Conservation (phyloP, 2,113 vertebrate species). For the Chloroceryle aenea region DNA sequence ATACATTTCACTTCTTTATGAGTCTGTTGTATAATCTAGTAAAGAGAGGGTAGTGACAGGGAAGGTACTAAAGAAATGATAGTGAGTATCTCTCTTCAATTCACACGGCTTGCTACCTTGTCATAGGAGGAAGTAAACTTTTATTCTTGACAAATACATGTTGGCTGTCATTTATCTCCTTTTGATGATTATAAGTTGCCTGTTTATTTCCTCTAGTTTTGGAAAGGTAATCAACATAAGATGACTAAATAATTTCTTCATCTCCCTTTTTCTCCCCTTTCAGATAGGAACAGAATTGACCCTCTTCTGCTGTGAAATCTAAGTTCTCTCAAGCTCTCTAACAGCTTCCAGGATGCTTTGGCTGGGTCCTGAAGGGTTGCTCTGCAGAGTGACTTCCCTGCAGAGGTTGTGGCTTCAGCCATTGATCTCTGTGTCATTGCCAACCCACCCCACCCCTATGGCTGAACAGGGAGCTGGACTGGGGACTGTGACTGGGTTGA, state of each 20-base stretch:
- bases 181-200: neutral
- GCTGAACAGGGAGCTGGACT: neutral
- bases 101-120: neutral
- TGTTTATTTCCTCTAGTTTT: neutral
- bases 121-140: neutral
- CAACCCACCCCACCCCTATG: accelerated
- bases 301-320: neutral
- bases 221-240: neutral
- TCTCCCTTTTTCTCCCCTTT: neutral
- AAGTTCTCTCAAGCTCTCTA: neutral
- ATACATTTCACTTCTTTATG: neutral
- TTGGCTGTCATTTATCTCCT: neutral
- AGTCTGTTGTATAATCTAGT: neutral
- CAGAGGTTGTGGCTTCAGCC: accelerated
- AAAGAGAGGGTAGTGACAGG: neutral
- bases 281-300: neutral
- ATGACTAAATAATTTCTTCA: neutral
- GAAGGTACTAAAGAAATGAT: neutral
- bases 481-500: accelerated
- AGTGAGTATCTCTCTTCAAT: neutral
- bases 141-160: neutral
- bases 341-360: neutral
- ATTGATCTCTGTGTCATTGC: neutral
- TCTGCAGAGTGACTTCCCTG: neutral
- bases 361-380: neutral